Evolutionary conservation across 2,113 vertebrate genomes (phyloP), one percentile per base, ranked within the genome.

Genomic region (Haemorhous mexicanus): DNA sequence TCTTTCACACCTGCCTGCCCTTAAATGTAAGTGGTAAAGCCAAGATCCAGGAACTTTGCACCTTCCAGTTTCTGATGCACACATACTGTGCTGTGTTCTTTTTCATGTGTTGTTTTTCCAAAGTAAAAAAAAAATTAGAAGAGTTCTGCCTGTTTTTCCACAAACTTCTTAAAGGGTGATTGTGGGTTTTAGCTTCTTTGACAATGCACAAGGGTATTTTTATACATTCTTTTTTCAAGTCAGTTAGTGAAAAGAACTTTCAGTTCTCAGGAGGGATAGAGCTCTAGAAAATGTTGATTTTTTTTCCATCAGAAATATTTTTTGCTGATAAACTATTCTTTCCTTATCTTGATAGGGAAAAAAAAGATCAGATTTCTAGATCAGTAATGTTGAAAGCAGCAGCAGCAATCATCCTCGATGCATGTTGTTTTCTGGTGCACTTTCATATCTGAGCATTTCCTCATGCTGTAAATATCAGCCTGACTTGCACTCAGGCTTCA

Each of bases 361-460:
- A 93, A 91, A 90, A 74, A 67, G 27, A 75, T 73, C 49, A 50
- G 23, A 84, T 85, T 66, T 89, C 37, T 56, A 56, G 75, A 93
- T 95, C 87, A 91, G 87, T 95, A 89, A 82, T 46, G 62, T 73
- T 73, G 75, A 79, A 90, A 96, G 70, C 46, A 59, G 59, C 52
- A 93, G 79, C 62, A 50, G 58, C 6, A 41, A 94, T 93, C 67
- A 61, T 83, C 82, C 78, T 27, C 10, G 32, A 55, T 92, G 50
- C n/a, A 32, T 37, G 75, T 89, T 95, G 73, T 77, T 92, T 96
- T 95, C 61, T 88, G 66, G 84, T 70, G 68, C 9, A 30, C 52
- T 90, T 72, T 94, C 68, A 35, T 59, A 73, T 73, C 58, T 70
- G 59, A 80, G 59, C 59, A 82, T 43, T 81, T 89, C 44, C 41